These are phyloP conservation scores for Alcedo quadribrachys DNA, from an alignment of 2,797 vertebrate genomes.

Conservation along the genomic window DNA sequence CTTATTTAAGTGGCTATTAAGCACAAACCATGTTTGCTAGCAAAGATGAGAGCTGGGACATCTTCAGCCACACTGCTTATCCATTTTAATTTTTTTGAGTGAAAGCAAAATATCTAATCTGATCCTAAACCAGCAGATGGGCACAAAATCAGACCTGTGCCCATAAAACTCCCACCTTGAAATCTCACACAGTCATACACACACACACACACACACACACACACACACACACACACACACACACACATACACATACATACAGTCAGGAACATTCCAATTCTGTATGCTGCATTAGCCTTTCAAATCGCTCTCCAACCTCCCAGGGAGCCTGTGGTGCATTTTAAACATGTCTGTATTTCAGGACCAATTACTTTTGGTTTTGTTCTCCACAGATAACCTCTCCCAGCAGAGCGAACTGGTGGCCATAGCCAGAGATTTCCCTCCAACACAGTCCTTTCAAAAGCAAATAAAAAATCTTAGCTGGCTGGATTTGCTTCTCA, in stretches of 20 bases:
- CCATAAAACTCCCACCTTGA: not conserved
- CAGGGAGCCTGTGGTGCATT: not conserved
- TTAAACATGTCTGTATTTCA: not conserved
- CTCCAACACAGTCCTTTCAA: constrained; percentile 15
- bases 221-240: no score
- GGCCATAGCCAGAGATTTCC: constrained; percentile 20
- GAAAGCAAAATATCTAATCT: constrained; percentile 1
- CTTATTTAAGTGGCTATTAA: not conserved
- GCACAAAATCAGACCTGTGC: not conserved
- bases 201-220: no score
- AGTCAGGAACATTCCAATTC: not conserved
- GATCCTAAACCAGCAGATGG: not conserved
- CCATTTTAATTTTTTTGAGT: not conserved
- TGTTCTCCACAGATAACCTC: constrained; percentile 42
- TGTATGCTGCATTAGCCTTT: not conserved
- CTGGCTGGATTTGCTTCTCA: constrained; percentile 36
- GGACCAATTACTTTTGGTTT: constrained; percentile 50
- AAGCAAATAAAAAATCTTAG: constrained; percentile 18
- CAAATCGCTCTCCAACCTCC: not conserved
- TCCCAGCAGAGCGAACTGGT: constrained; percentile 16
- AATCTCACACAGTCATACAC: not conserved
- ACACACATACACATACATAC: not conserved
- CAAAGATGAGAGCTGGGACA: not conserved
- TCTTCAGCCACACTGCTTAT: not conserved
- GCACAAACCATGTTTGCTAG: not conserved